Conservation (phyloP, 2,888 invertebrate genomes). For the Zeuzera pyrina region DNA sequence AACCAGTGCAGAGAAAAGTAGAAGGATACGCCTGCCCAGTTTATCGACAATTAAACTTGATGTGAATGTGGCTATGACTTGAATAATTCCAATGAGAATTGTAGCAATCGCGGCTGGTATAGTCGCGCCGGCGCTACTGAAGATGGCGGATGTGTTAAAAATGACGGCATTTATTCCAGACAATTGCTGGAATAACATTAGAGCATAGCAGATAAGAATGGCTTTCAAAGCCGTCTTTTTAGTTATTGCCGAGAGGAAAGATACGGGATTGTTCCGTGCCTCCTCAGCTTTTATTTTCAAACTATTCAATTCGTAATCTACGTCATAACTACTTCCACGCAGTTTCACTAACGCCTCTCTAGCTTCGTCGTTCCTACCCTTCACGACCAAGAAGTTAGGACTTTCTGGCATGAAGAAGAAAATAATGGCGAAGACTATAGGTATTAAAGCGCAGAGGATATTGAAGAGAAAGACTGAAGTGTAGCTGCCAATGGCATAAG, state of each 20-base stretch:
- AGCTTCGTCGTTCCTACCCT: conserved; percentile 77
- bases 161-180: conserved; percentile 89
- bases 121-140: conserved; percentile 74
- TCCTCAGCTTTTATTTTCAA: conserved; percentile 73
- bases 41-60: conserved; percentile 86
- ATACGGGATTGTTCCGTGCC: conserved; percentile 63
- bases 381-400: conserved; percentile 80
- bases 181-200: conserved; percentile 93
- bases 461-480: conserved; percentile 74
- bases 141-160: conserved; percentile 84
- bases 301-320: conserved; percentile 75
- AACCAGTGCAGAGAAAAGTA: conserved; percentile 79
- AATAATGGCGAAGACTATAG: conserved; percentile 78
- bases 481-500: conserved; percentile 79
- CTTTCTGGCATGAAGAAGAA: conserved; percentile 92
- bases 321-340: conserved; percentile 81
- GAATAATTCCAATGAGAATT: conserved; percentile 88
- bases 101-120: conserved; percentile 76
- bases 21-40: conserved; percentile 83
- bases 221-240: conserved; percentile 78
- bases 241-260: conserved; percentile 71
- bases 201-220: conserved; percentile 79
- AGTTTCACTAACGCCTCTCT: conserved; percentile 78
- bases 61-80: conserved; percentile 82
- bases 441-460: conserved; percentile 76